Evolutionary conservation across 2,888 invertebrate genomes (phyloP), one percentile per base, ranked within the genome.

Genomic region (Homarus gammarus): DNA sequence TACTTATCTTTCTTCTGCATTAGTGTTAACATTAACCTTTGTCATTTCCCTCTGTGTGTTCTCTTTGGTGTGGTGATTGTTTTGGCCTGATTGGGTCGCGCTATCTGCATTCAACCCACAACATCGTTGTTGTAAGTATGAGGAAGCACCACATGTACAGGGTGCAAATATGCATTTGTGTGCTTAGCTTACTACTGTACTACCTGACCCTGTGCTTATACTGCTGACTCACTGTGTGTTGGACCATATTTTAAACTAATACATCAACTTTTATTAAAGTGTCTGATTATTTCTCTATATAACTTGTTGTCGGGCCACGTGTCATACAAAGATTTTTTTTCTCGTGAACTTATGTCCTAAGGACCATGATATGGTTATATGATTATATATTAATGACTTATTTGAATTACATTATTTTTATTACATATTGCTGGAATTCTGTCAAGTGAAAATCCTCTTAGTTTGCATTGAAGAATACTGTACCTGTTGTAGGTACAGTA

Each of bases 61-160:
- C 73, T 85, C 85, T 85, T 85, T 77, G 85, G 61, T 85, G 68
- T 77, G 85, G 77, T 85, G 82, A 56, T 51, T 83, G 83, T 72
- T 77, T 85, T 44, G 85, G 85, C 78, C 44, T 85, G 75, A 64
- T 64, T 77, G 85, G 64, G 33, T 77, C 64, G 77, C 77, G 85
- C 77, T 85, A 40, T 61, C 68, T 77, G 85, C 64, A 40, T 31
- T 77, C 77, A 38, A 38, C 81, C 61, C 81, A 31, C 44, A 49
- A 49, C 85, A 85, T 51, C 64, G 12, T 27, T 77, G 85, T 27
- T 78, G 85, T 85, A 77, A 85, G 85, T 85, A 85, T 77, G 64
- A 83, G 49, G 51, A 33, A 38, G 83, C 49, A 72, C 56, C 70
- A 31, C 10, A 5, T 22, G 8, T 49, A 36, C 18, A 31, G 33